Percentiles rank a stretch among this genome's conserved stretches.
These are phyloP conservation scores for Rhadinocentrus ornatus DNA, from an alignment of 2,797 vertebrate genomes.

Conservation along the genomic window DNA sequence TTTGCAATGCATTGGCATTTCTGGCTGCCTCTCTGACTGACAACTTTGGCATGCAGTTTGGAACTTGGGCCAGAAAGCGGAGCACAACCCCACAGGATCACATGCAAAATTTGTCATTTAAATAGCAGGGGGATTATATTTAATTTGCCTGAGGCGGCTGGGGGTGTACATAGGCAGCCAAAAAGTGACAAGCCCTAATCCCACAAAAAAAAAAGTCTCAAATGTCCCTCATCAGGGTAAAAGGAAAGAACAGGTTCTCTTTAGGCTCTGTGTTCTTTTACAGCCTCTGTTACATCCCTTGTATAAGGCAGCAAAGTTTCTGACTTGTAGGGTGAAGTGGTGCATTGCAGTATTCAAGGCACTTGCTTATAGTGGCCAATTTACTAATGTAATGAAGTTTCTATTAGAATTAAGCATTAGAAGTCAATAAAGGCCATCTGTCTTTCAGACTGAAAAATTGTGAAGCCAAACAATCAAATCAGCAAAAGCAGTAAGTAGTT, in stretches of 20 bases:
- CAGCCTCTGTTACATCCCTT: constrained; percentile 44
- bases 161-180: constrained; percentile 71
- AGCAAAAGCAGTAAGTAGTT: constrained; percentile 50
- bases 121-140: constrained; percentile 78
- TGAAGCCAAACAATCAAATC: constrained; percentile 67
- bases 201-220: constrained; percentile 61
- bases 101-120: constrained; percentile 79
- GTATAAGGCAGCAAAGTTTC: constrained; percentile 32
- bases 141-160: constrained; percentile 73
- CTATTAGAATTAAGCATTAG: constrained; percentile 54
- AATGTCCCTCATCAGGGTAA: constrained; percentile 67
- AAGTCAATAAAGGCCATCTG: constrained; percentile 59
- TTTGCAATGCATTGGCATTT: constrained; percentile 67
- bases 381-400: constrained; percentile 72
- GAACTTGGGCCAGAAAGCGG: constrained; percentile 62
- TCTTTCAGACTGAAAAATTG: constrained; percentile 63
- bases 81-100: constrained; percentile 71
- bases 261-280: constrained; percentile 42
- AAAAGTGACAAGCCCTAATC: constrained; percentile 78
- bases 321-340: constrained; percentile 42
- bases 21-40: constrained; percentile 70
- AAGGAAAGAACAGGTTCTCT: constrained; percentile 60
- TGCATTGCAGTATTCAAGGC: constrained; percentile 58
- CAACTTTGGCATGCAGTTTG: constrained; percentile 71
- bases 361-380: constrained; percentile 45